A percentile compares a stretch with the other conserved stretches of the same genome.
Evolutionary conservation across 35 echinoderm and acorn worm species (phyloP).

Genomic region (Apostichopus californicus): DNA sequence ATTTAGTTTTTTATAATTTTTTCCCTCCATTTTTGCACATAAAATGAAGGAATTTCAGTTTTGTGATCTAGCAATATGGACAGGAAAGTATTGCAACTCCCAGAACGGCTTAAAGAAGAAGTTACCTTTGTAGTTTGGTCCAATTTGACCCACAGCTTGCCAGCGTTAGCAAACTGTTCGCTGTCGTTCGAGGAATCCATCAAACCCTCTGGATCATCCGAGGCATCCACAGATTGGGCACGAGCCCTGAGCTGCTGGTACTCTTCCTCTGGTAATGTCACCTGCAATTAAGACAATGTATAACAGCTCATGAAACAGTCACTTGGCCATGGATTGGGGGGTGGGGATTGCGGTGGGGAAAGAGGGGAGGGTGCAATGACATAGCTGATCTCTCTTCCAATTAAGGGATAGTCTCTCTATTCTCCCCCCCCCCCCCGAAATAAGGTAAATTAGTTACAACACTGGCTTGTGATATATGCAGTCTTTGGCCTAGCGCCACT

Average conservation of each 20-base stretch:
- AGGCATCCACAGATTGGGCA: conserved; percentile 48
- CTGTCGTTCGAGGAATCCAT: conserved; percentile 5
- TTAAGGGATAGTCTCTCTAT: too few relatives aligned
- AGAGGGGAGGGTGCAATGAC: not conserved
- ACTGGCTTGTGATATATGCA: too few relatives aligned
- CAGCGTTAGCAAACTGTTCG: conserved; percentile 57
- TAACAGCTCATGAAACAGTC: not conserved
- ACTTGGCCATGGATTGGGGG: not conserved
- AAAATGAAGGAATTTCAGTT: too few relatives aligned
- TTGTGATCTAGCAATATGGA: too few relatives aligned
- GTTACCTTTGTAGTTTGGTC: conserved; percentile 70
- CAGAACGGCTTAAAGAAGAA: too few relatives aligned
- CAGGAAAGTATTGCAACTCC: too few relatives aligned
- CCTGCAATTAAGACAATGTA: conserved; percentile 29
- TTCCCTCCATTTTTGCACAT: too few relatives aligned
- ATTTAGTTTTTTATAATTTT: too few relatives aligned
- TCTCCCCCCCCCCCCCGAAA: too few relatives aligned
- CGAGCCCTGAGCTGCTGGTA: conserved; percentile 78
- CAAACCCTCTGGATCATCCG: conserved; percentile 12
- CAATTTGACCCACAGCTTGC: conserved; percentile 64
- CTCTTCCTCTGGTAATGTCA: conserved; percentile 66
- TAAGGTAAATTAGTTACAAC: too few relatives aligned
- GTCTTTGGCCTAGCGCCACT: too few relatives aligned
- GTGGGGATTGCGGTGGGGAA: not conserved
- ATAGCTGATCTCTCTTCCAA: too few relatives aligned